Conservation (phyloP, 2,797 vertebrate genomes). For the Eptatretus atami region DNA sequence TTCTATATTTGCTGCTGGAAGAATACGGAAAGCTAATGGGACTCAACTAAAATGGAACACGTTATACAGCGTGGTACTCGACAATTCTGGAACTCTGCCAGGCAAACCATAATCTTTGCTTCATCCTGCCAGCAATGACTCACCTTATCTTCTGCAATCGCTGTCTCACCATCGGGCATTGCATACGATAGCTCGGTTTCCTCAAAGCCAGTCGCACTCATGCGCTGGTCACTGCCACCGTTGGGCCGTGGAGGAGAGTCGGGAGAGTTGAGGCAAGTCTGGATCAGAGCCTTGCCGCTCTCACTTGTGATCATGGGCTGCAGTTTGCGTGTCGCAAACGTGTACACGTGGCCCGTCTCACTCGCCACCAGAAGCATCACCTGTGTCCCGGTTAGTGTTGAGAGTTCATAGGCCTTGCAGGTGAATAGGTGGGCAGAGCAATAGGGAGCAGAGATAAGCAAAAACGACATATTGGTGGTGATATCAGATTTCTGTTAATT, state of each 20-base stretch:
- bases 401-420: conserved; percentile 72
- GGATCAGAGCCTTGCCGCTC: conserved; percentile 87
- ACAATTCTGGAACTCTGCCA: too few relatives aligned
- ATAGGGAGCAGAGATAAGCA: conserved; percentile 6
- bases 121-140: conserved; percentile 3
- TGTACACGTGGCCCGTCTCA: conserved; percentile 90
- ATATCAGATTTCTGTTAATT: too few relatives aligned
- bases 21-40: too few relatives aligned
- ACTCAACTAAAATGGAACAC: too few relatives aligned
- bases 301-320: conserved; percentile 99
- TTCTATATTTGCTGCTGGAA: too few relatives aligned
- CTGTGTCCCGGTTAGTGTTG: conserved; percentile 83
- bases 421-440: conserved; percentile 8
- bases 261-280: conserved; percentile 91
- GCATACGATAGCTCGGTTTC: conserved; percentile 95
- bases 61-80: too few relatives aligned
- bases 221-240: conserved; percentile 81
- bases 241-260: conserved; percentile 76
- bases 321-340: conserved; percentile 79
- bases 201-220: conserved; percentile 92
- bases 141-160: conserved; percentile 78
- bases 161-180: conserved; percentile 67
- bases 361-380: conserved; percentile 82
- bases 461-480: too few relatives aligned
- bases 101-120: too few relatives aligned